Conservation (phyloP, 2,888 invertebrate genomes). For the Acleris sparsana region DNA sequence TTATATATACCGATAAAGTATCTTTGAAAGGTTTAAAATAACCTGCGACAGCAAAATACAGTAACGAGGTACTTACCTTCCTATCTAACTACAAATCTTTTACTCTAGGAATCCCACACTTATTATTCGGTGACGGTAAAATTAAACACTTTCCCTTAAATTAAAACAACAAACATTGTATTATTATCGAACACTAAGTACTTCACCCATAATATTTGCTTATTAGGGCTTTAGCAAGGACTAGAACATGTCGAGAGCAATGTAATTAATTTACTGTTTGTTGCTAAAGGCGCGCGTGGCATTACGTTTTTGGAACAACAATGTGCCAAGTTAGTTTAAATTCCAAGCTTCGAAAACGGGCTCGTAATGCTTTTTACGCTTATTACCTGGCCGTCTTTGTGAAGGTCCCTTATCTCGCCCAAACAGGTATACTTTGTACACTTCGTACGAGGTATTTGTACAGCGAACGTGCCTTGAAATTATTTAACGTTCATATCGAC, state of each 20-base stretch:
- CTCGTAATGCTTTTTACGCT: conserved; percentile 26
- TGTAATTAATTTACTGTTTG: conserved; percentile 18
- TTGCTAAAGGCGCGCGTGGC: conserved; percentile 1
- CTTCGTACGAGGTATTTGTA: neutral
- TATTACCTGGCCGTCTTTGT: conserved; percentile 26
- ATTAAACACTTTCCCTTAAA: too few species aligned
- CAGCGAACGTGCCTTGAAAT: neutral
- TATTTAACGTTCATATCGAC: conserved; percentile 1
- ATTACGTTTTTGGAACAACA: conserved; percentile 9
- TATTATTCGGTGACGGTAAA: too few species aligned
- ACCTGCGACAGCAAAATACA: too few species aligned
- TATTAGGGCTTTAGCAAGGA: conserved; percentile 13
- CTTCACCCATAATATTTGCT: neutral
- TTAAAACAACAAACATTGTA: too few species aligned
- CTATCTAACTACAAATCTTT: too few species aligned
- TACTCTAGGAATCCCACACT: too few species aligned
- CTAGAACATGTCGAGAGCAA: conserved; percentile 13
- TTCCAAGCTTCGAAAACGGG: conserved; percentile 22
- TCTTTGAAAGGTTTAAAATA: too few species aligned
- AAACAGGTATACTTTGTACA: conserved; percentile 18
- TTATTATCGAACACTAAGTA: too few species aligned
- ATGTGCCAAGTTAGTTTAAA: conserved; percentile 20
- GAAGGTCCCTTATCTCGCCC: conserved; percentile 11
- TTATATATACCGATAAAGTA: too few species aligned
- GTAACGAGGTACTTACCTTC: too few species aligned